These are phyloP conservation scores for Bombus huntii DNA, from an alignment of 1,140 invertebrate genomes.

Conservation along the genomic window DNA sequence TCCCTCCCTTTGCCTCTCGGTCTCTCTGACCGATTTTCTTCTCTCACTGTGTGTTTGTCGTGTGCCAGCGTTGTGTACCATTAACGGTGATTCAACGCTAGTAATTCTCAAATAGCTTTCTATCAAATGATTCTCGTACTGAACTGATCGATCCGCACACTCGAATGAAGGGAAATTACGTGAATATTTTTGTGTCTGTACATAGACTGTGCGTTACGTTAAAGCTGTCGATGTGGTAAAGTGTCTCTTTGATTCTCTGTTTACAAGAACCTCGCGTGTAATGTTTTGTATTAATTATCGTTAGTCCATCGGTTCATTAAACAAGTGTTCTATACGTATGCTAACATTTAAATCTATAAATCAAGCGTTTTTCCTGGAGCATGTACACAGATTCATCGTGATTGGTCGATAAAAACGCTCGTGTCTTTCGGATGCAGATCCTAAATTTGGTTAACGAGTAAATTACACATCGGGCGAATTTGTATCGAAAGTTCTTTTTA, in stretches of 20 bases:
- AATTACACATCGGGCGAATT: slow-evolving; percentile 19
- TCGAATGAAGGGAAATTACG: not conserved
- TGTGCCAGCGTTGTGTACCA: not conserved
- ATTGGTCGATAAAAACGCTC: not conserved
- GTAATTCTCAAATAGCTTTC: slow-evolving; percentile 4
- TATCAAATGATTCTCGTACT: not conserved
- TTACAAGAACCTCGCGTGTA: not conserved
- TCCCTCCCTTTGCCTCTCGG: too few species aligned
- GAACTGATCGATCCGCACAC: not conserved
- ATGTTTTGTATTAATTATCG: not conserved
- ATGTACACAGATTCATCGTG: not conserved
- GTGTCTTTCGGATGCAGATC: not conserved
- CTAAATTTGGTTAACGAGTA: not conserved
- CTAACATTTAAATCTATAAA: not conserved
- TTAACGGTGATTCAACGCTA: not conserved
- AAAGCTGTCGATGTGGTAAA: not conserved
- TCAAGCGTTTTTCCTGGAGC: not conserved
- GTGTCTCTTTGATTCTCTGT: not conserved
- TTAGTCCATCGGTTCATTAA: not conserved
- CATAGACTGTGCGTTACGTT: not conserved
- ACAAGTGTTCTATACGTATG: not conserved
- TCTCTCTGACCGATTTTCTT: slow-evolving; percentile 50
- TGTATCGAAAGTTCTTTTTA: slow-evolving; percentile 41
- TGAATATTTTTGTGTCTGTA: not conserved
- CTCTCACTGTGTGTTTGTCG: not conserved